These are phyloP conservation scores for Dendrocopos noguchii DNA, from an alignment of 2,113 vertebrate genomes.

Conservation along the genomic window DNA sequence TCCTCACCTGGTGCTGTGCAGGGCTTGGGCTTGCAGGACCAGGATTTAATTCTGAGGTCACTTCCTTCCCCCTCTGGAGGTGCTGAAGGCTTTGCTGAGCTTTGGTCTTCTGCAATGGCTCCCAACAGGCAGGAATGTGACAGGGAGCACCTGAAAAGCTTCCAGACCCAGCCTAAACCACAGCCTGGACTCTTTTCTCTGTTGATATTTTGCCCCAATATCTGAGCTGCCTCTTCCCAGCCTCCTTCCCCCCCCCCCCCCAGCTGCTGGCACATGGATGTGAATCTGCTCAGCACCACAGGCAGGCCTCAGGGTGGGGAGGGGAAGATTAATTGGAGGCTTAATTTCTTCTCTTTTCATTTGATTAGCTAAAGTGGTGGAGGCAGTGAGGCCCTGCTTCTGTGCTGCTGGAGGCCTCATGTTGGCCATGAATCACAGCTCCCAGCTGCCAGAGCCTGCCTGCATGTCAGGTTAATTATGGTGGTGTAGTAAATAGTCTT, in stretches of 20 bases:
- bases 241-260: background rate
- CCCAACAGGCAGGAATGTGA: accelerated
- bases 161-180: background rate
- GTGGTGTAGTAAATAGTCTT: background rate
- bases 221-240: background rate
- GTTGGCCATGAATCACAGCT: conserved; percentile 6
- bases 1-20: background rate
- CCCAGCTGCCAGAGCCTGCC: background rate
- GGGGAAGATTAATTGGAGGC: conserved; percentile 11
- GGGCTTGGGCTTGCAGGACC: background rate
- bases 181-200: background rate
- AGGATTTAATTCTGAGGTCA: background rate
- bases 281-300: background rate
- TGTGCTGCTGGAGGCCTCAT: background rate
- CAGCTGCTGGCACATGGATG: background rate
- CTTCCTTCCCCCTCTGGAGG: no score
- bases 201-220: background rate
- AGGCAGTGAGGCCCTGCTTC: background rate
- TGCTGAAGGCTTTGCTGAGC: background rate
- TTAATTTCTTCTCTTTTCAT: background rate
- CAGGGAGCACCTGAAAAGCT: accelerated
- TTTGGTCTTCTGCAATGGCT: background rate
- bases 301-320: background rate
- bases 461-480: background rate
- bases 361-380: conserved; percentile 12